phyloP scores from a whole-genome alignment of 2,888 invertebrate genomes.

The Sclerodermus sp. region DNA sequence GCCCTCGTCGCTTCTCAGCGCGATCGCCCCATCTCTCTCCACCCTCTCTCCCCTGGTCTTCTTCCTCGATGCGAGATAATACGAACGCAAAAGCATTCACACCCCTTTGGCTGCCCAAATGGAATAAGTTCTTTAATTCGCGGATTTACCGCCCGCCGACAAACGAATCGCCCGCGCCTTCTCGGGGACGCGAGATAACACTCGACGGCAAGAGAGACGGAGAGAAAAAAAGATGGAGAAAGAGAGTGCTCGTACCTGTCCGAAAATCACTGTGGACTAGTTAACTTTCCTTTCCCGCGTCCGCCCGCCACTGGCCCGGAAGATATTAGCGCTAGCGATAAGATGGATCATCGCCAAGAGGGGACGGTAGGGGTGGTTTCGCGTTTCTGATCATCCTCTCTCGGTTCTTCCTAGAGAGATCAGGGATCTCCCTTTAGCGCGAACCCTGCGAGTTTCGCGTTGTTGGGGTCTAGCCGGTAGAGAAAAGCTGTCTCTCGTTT shows the following conservation, averaged over 20 bases:
- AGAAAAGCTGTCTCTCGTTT: too few species aligned
- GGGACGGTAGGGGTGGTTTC: too few species aligned
- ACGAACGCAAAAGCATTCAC: conserved; percentile 55
- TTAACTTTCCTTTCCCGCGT: conserved; percentile 9
- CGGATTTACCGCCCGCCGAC: conserved; percentile 50
- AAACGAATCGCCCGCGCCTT: conserved; percentile 34
- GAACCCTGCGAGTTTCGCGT: too few species aligned
- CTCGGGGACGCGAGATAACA: conserved; percentile 30
- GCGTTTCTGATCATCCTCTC: neutral
- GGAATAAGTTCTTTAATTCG: conserved; percentile 59
- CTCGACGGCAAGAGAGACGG: conserved; percentile 15
- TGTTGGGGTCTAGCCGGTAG: too few species aligned
- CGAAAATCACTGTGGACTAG: conserved; percentile 8
- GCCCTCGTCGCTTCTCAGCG: conserved; percentile 14
- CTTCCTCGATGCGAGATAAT: conserved; percentile 44
- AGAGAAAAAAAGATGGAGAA: too few species aligned
- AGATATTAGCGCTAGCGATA: too few species aligned
- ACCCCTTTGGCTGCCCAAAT: conserved; percentile 58
- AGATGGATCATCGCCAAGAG: too few species aligned
- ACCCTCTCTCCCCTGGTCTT: conserved; percentile 9
- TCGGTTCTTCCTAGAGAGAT: too few species aligned
- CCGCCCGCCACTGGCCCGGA: too few species aligned
- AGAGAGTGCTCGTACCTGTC: too few species aligned
- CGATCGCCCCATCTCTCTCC: conserved; percentile 6
- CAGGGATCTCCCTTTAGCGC: too few species aligned